Evolutionary conservation across 2,888 invertebrate species (phyloP).

Genomic region (Aricia artaxerxes): DNA sequence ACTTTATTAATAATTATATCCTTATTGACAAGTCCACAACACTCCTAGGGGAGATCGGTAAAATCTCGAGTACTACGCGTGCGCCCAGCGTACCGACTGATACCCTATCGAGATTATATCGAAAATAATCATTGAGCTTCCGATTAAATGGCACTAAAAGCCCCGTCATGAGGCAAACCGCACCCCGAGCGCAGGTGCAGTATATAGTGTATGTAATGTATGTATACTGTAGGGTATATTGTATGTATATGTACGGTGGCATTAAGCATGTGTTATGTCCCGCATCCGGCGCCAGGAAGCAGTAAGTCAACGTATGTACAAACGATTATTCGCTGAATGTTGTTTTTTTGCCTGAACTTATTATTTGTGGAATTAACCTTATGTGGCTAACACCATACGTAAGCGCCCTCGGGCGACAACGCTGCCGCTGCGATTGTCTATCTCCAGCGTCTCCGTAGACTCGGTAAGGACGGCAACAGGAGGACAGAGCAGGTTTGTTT

Average conservation of each 20-base stretch:
- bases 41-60: background rate
- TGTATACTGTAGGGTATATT: slow-evolving; percentile 53
- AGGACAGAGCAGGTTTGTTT: background rate
- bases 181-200: background rate
- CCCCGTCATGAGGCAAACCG: slow-evolving; percentile 1
- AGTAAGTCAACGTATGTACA: slow-evolving; percentile 85
- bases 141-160: background rate
- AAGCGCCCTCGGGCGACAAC: background rate
- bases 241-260: slow-evolving; percentile 60
- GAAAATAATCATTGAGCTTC: background rate
- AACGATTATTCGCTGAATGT: slow-evolving; percentile 59
- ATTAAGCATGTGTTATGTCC: slow-evolving; percentile 79
- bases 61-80: background rate
- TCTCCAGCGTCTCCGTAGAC: background rate
- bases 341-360: slow-evolving; percentile 66
- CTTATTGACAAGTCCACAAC: background rate
- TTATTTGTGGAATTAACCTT: slow-evolving; percentile 63
- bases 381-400: slow-evolving; percentile 70
- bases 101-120: background rate
- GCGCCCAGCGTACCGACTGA: background rate
- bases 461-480: background rate
- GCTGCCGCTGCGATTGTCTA: background rate
- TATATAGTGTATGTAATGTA: slow-evolving; percentile 17
- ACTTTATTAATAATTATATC: slow-evolving; percentile 18
- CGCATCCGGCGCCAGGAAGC: slow-evolving; percentile 85